Base-by-base conservation (phyloP, 2,888 invertebrate genomes). In the Cheilosia impressa region DNA sequence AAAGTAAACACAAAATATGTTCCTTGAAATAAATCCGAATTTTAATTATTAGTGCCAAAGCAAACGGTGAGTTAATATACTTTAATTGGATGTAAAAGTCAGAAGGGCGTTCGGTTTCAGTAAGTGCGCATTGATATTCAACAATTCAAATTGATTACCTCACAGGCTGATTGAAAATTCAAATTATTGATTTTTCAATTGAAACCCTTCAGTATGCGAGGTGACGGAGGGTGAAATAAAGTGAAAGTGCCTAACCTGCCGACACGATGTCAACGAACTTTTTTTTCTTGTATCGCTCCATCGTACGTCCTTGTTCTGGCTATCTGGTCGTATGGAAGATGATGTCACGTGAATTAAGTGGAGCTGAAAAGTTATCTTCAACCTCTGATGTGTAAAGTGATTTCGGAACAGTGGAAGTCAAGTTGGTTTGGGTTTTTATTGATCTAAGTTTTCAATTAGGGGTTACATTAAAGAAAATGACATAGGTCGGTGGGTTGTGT, bases 101-200 rank as follows among this genome's bases (percentile, higher is more conserved):
- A 17, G 45, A 47, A 47, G 6, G 41, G 53, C 47, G 24, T 41
- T 38, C 0, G 5, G 34, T 52, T 38, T 22, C 52, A 60, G 19
- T 38, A 66, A 62, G 27, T 73, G 45, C 60, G 24, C 41, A 68
- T 63, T 19, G 27, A 53, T 53, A 76, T 71, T 76, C 45, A 81
- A 68, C 68, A 76, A 75, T 69, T 63, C 19, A 22, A 9, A 22
- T 31, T 31, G 57, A 2, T 22, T 57, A 24, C 72, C 24, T 53
- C 15, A 53, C n/a, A 24, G 10, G 19, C 24, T 60, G 52, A 69
- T 71, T 82, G 9, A 66, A 72, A 72, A 76, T 45, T 65, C 34
- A 66, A 55, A 55, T 55, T 78, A 83, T 83, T 68, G 82, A 83
- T 82, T 83, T 78, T 83, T 72, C 72, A 31, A 66, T 31, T 27